phyloP scores from a whole-genome alignment of 2,888 invertebrate species.

The Artemia sinica region DNA sequence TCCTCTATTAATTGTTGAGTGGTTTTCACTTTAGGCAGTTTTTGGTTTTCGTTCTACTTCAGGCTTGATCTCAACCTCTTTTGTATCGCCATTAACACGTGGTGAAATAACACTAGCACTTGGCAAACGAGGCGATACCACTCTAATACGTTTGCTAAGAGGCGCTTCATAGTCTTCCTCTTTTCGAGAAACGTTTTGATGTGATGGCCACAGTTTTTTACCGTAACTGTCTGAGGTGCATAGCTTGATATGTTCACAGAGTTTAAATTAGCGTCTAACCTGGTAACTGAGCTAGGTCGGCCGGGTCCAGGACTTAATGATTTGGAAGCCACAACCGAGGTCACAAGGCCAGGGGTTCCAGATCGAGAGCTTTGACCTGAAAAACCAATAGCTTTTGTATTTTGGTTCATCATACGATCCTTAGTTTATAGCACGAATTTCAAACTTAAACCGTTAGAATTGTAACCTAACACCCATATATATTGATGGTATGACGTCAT shows the following conservation, averaged over 20 bases:
- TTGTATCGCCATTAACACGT: slow-evolving; percentile 24
- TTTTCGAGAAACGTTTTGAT: slow-evolving; percentile 39
- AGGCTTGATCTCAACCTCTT: slow-evolving; percentile 15
- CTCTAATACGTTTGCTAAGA: not conserved
- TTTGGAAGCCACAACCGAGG: slow-evolving; percentile 24
- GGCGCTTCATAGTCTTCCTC: slow-evolving; percentile 14
- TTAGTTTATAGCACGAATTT: too few relatives aligned
- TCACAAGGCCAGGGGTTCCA: not conserved
- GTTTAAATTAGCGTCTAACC: slow-evolving; percentile 5
- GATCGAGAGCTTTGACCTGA: slow-evolving; percentile 9
- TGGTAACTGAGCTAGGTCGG: slow-evolving; percentile 16
- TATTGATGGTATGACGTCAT: too few relatives aligned
- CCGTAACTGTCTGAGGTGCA: slow-evolving; percentile 30
- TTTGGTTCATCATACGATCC: too few relatives aligned
- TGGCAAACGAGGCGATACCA: slow-evolving; percentile 23
- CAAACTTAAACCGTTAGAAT: too few relatives aligned
- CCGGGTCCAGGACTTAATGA: slow-evolving; percentile 22
- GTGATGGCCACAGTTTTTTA: slow-evolving; percentile 39
- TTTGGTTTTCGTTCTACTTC: slow-evolving; percentile 22
- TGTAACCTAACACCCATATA: too few relatives aligned
- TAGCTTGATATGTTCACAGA: slow-evolving; percentile 17
- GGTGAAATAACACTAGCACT: slow-evolving; percentile 19
- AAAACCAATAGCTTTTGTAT: not conserved
- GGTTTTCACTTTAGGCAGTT: slow-evolving; percentile 42
- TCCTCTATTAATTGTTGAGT: slow-evolving; percentile 64